These are phyloP conservation scores for Adelosebastes latens DNA, from an alignment of 2,797 vertebrate genomes.

Conservation along the genomic window DNA sequence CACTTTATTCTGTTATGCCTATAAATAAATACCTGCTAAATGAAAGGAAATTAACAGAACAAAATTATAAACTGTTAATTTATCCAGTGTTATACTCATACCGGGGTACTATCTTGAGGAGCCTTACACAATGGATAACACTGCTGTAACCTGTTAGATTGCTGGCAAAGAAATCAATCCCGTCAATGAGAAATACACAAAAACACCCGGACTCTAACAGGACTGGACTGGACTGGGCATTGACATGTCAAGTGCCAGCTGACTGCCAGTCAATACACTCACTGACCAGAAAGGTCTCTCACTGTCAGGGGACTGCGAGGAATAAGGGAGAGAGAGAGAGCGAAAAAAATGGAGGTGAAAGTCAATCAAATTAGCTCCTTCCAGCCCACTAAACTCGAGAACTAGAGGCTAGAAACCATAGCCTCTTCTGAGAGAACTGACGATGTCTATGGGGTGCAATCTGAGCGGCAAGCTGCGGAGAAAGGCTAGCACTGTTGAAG, in stretches of 20 bases:
- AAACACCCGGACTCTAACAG: constrained; percentile 55
- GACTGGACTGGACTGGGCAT: constrained; percentile 65
- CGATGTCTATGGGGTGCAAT: constrained; percentile 70
- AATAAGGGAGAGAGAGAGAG: constrained; percentile 46
- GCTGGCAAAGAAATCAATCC: constrained; percentile 38
- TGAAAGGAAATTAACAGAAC: neutral
- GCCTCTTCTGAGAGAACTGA: constrained; percentile 64
- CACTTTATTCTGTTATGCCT: neutral
- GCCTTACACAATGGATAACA: neutral
- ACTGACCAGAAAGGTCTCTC: constrained; percentile 84
- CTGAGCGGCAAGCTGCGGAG: constrained; percentile 71
- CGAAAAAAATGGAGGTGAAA: constrained; percentile 72
- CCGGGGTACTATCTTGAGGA: neutral
- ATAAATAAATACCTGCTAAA: neutral
- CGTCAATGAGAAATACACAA: constrained; percentile 62
- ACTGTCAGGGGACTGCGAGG: constrained; percentile 78
- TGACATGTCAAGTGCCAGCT: constrained; percentile 85
- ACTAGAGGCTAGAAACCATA: constrained; percentile 61
- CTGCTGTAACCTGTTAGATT: constrained; percentile 29
- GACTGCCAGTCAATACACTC: constrained; percentile 83
- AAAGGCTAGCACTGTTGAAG: constrained; percentile 63
- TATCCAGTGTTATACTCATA: neutral
- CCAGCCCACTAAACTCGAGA: constrained; percentile 78
- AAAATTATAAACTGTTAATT: neutral
- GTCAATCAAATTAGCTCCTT: constrained; percentile 88